Evolutionary conservation across 2,113 vertebrate species (phyloP), one percentile per base, ranked within the genome.

Genomic region (Macrotus californicus): DNA sequence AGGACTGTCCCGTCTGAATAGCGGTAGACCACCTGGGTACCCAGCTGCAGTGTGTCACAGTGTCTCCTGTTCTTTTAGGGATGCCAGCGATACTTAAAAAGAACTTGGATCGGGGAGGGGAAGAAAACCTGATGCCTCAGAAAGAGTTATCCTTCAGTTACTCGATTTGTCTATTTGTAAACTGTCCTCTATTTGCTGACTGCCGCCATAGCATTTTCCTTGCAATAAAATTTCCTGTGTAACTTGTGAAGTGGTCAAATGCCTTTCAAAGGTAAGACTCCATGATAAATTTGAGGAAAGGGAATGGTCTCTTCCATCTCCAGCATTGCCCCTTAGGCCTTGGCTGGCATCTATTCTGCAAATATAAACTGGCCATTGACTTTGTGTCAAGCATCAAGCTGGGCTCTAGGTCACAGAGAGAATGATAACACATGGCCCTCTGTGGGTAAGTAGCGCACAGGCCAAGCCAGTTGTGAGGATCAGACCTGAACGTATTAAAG

Each of bases 21-120:
- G 69, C 36, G 54, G 77, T 4, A 77, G 93, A 69, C 77, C 85
- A 94, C 96, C 91, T 94, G 93, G 72, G 88, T 59, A 76, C 39
- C 66, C 86, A 94, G 93, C 81, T 95, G 89, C 67, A 88, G 41
- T 19, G 13, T 56, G 22, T 64, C 29, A 52, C 50, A 67, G 19
- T 43, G 86, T 59, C 91, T 77, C 67, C 26, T 91, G 72, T 31
- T 91, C 91, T 94, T 89, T 87, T 46, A 41, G 24, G 54, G 29
- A 89, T 83, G 85, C 54, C 88, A 89, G 77, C 67, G 72, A 93
- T 66, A 72, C 36, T 72, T n/a, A 50, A 24, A 70, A 95, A 91
- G 3, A 93, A 72, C 14, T n/a, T 73, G n/a, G 7, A 52, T 39
- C 7, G 2, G 4, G 39, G n/a, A 61, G n/a, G 70, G 26, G 21